Evolutionary conservation across 2,113 vertebrate genomes (phyloP), one percentile per base, ranked within the genome.

Genomic region (Dicaeum eximium): DNA sequence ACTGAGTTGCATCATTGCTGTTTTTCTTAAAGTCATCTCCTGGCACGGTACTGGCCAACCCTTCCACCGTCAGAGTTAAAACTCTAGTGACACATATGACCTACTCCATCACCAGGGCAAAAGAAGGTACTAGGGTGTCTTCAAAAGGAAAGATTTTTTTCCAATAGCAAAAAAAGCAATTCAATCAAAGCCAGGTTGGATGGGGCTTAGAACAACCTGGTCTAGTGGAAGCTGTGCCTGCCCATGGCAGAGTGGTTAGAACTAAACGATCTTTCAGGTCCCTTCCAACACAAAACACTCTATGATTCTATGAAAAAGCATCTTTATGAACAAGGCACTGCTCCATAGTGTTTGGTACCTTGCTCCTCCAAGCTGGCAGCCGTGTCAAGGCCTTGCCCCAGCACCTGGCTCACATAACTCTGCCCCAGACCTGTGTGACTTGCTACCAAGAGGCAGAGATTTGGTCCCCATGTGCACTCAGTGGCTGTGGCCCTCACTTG

Each of bases 351-450:
- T 35, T 38, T 69, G 45, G 40, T 65, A 67, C n/a, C 28, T 56
- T 33, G n/a, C 30, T 65, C 80, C 58, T 48, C 50, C 38, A 33
- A 50, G 44, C 6, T 48, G 35, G 28, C 67, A 91, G 30, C 11
- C 0, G 0, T 11, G 17, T 3, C 0, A 0, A 11, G 20, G 37
- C 24, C 40, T 64, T 88, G 31, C 42, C 16, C 23, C 17, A 7
- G 23, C 40, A 44, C 17, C 19, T n/a, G 51, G 19, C 27, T 78
- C 0, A 0, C 44, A 13, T 0, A 3, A 19, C n/a, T 25, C 48
- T 79, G 62, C 7, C 61, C n/a, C 66, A 65, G 21, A 54, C 4
- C n/a, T 22, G 30, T 24, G 38, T 11, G 58, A 10, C 74, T 56
- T 86, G 12, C 31, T 54, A 3, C 0, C 15, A 61, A 17, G 25